phyloP scores from a whole-genome alignment of 2,797 vertebrate genomes.

The Chelon labrosus region DNA sequence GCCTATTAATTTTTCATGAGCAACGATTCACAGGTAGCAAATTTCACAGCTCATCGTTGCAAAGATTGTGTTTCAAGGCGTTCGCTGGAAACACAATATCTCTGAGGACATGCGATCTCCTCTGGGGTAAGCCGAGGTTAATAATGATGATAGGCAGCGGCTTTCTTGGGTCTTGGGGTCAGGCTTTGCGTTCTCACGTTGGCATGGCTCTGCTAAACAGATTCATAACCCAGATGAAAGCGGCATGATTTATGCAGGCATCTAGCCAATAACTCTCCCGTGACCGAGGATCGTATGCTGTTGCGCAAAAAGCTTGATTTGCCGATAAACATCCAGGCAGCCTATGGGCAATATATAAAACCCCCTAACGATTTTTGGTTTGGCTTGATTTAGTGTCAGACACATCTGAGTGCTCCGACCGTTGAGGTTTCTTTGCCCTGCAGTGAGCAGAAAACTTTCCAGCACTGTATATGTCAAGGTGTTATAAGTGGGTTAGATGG shows the following conservation, averaged over 20 bases:
- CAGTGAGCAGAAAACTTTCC: conserved; percentile 3
- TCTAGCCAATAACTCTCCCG: conserved; percentile 21
- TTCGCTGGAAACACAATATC: conserved; percentile 69
- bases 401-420: not conserved
- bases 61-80: conserved; percentile 76
- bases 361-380: conserved; percentile 6
- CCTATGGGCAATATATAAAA: not conserved
- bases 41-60: conserved; percentile 79
- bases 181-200: conserved; percentile 58
- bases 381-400: conserved; percentile 21
- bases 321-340: not conserved
- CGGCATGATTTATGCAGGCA: conserved; percentile 44
- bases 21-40: conserved; percentile 74
- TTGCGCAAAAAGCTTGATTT: conserved; percentile 10
- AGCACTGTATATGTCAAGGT: not conserved
- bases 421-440: conserved; percentile 11
- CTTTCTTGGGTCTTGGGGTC: conserved; percentile 64
- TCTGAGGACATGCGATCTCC: conserved; percentile 61
- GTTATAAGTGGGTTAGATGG: not conserved
- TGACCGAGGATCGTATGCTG: conserved; percentile 6
- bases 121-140: conserved; percentile 71
- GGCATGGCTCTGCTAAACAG: conserved; percentile 43
- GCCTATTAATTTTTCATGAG: conserved; percentile 78
- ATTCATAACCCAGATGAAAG: conserved; percentile 39
- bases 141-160: conserved; percentile 66